Percentiles rank a stretch among this genome's conserved stretches.
Evolutionary conservation across 2,888 invertebrate species (phyloP).

Genomic region (Eilema caniola): DNA sequence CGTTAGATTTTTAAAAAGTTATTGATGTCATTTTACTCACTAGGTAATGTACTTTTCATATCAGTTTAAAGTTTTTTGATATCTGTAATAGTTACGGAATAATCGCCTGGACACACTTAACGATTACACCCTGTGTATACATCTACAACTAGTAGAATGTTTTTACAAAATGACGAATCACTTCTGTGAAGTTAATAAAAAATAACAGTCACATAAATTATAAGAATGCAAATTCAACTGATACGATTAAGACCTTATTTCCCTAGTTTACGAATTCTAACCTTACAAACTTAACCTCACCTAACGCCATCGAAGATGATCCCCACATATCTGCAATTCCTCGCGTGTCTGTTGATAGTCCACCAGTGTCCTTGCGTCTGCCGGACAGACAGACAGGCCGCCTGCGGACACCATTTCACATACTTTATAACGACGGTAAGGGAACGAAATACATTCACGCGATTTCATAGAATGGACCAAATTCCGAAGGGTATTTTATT

Average conservation of each 20-base stretch:
- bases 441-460: conserved; percentile 38
- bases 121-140: too few relatives aligned
- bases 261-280: conserved; percentile 22
- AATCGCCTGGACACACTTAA: too few relatives aligned
- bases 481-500: conserved; percentile 33
- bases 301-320: conserved; percentile 31
- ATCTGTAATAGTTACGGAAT: too few relatives aligned
- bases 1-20: too few relatives aligned
- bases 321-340: conserved; percentile 41
- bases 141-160: too few relatives aligned
- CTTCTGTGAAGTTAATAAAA: background rate
- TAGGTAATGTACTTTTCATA: too few relatives aligned
- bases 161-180: too few relatives aligned
- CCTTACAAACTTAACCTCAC: conserved; percentile 29
- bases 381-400: conserved; percentile 35
- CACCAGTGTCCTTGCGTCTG: conserved; percentile 33
- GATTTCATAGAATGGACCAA: conserved; percentile 41
- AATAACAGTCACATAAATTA: background rate
- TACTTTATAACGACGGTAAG: conserved; percentile 33
- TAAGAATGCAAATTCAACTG: background rate
- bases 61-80: too few relatives aligned
- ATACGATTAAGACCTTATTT: background rate
- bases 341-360: conserved; percentile 32
- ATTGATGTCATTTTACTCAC: too few relatives aligned
- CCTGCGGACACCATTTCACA: conserved; percentile 46